Base-by-base conservation (phyloP, 2,888 invertebrate genomes). In the Achlya flavicornis region DNA sequence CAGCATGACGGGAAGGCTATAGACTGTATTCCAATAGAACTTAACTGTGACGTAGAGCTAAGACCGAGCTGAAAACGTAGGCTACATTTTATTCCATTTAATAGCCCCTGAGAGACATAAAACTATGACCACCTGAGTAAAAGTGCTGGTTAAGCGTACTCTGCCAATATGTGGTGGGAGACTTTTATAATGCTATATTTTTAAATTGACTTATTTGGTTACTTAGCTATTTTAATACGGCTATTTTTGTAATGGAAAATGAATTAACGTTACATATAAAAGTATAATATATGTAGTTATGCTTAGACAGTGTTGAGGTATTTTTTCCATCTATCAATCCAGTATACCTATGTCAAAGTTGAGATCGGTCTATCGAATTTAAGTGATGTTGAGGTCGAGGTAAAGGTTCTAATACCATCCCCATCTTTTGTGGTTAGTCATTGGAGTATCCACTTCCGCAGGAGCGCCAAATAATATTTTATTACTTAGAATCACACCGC, bases 381-480 rank as follows among this genome's bases (percentile, higher is more conserved):
- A 12, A 41, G 12, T 41, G 3, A 41, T 12, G 41, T 41, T 2
- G 12, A 12, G 26, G 26, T 26, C 26, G 26, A 26, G 41, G 41
- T 41, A 41, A 41, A 12, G 7, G 4, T 41, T 3, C 4, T 41
- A 41, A 41, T 41, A 12, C 41, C 12, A 53, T 10, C n/a, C 46
- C n/a, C 46, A 53, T 85, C 80, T 61, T 62, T 73, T 64, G 69
- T 65, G 70, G 71, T 63, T 68, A 67, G 80, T 78, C 76, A 84
- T 70, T 74, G 64, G 75, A 81, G 76, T 70, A 75, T 76, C 70
- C 75, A 75, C 78, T 75, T 80, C 73, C 75, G 66, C 68, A 65
- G 61, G 62, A 61, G 70, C 59, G 63, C 74, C 70, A 76, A 82
- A 80, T 79, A 75, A 83, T 83, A 86, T 85, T 86, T 78, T 74